Conservation (phyloP, 1,140 invertebrate species). For the Carposina sasakii region DNA sequence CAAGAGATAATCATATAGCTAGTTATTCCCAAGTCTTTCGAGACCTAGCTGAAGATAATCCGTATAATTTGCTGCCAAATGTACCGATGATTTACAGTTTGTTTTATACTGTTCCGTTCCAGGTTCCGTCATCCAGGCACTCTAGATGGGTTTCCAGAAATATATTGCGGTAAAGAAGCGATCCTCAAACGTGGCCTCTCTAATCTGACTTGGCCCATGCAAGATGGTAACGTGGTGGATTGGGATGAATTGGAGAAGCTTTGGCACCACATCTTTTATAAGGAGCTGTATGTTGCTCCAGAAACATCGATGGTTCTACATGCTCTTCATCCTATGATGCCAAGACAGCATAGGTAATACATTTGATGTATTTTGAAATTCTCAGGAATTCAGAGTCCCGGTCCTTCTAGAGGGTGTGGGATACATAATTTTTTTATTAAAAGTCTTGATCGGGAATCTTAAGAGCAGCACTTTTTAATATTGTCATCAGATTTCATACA, state of each 20-base stretch:
- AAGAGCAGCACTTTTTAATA: too few relatives aligned
- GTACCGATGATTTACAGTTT: too few relatives aligned
- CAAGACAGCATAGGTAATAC: constrained; percentile 82
- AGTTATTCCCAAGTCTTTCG: too few relatives aligned
- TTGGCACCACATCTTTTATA: constrained; percentile 97
- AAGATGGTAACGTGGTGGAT: constrained; percentile 93
- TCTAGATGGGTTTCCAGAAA: constrained; percentile 31
- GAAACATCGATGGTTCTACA: constrained; percentile 91
- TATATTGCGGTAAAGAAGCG: constrained; percentile 80
- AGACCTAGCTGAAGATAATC: too few relatives aligned
- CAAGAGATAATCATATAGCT: too few relatives aligned
- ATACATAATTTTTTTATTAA: too few relatives aligned
- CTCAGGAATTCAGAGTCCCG: too few relatives aligned
- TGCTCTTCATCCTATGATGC: constrained; percentile 92
- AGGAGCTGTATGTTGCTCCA: constrained; percentile 93
- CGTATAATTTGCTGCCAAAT: too few relatives aligned
- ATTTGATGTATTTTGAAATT: too few relatives aligned
- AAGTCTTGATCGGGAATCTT: too few relatives aligned
- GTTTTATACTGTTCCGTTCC: constrained; percentile 5
- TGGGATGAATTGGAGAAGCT: constrained; percentile 99
- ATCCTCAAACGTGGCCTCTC: constrained; percentile 90
- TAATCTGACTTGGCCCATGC: constrained; percentile 93
- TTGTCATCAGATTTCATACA: too few relatives aligned
- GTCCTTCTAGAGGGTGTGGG: too few relatives aligned
- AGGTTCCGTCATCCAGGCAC: constrained; percentile 35